Evolutionary conservation across 2,113 vertebrate genomes (phyloP).

Genomic region (Zootoca vivipara): DNA sequence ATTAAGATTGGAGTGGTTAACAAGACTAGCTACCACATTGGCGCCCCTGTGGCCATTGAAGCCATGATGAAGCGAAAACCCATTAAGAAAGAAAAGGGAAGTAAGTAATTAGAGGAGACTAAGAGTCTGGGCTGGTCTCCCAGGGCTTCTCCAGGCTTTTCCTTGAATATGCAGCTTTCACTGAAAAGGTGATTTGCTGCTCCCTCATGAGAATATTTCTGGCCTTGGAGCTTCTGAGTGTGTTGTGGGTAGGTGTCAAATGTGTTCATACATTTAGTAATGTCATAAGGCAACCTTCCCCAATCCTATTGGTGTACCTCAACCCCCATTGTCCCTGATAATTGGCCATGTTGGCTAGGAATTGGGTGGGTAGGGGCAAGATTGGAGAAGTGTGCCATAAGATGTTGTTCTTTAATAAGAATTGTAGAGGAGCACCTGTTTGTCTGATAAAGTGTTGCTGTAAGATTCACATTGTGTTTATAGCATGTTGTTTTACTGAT

Average conservation of each 20-base stretch:
- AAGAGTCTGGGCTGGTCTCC: not conserved
- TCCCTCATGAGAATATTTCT: not conserved
- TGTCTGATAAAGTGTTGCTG: not conserved
- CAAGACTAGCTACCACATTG: not conserved
- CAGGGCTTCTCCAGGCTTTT: not conserved
- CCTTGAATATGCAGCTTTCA: not conserved
- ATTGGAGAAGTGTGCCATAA: not conserved
- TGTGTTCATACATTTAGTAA: not conserved
- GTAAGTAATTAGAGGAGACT: not conserved
- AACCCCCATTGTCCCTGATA: not conserved
- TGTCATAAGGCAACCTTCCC: not conserved
- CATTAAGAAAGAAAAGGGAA: too few relatives aligned
- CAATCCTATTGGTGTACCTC: not conserved
- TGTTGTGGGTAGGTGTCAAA: not conserved
- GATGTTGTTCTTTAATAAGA: not conserved
- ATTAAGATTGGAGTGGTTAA: not conserved
- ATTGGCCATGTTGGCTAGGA: not conserved
- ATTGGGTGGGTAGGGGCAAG: not conserved
- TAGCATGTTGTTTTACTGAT: not conserved
- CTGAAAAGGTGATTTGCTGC: not conserved
- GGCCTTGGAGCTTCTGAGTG: not conserved
- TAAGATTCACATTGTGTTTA: not conserved
- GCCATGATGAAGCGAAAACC: too few relatives aligned
- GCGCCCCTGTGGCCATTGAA: too few relatives aligned
- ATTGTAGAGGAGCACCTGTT: not conserved